Evolutionary conservation across 2,113 vertebrate species (phyloP), one percentile per base, ranked within the genome.

Genomic region (Oxyura jamaicensis): DNA sequence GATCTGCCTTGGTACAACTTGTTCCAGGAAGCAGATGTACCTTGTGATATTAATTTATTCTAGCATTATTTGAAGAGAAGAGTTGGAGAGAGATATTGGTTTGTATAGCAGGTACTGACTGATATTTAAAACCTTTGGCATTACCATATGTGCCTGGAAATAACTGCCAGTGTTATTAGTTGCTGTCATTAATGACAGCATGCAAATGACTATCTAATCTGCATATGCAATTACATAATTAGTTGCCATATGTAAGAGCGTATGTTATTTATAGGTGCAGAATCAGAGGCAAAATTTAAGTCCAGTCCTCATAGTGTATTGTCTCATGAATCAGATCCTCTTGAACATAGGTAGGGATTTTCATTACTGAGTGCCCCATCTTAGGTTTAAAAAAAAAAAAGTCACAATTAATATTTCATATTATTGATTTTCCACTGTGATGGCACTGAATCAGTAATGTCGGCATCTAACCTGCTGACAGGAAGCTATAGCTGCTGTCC

Each of bases 141-240:
- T 86, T 78, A 88, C 86, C 88, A 86, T 95, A 81, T 95, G 96
- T 1, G 60, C 83, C 83, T 94, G 65, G 35, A 96, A 95, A 88
- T 83, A 88, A 86, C 39, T 88, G 39, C 65, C 79, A 82, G 42
- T 36, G 35, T 18, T 95, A 66, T 91, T 88, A 94, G 60, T 56
- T 88, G 39, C 91, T 93, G 90, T 75, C 93, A 94, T 52, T 94
- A 86, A 96, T 77, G 88, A 79, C 73, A 93, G 83, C 33, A 90
- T 72, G 39, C 68, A 96, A 96, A 94, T 81, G 13, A 82, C 76
- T 90, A 59, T 26, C 72, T 90, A 84, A 96, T 95, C 81, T 96
- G 77, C 88, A 94, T 89, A 88, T 33, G 69, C 74, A 84, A 94
- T 91, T 85, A 91, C 93, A 78, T 93, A 95, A 94, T 93, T 82